Conservation (phyloP, 2,797 vertebrate species). For the Pangasius sanitwongsei region DNA sequence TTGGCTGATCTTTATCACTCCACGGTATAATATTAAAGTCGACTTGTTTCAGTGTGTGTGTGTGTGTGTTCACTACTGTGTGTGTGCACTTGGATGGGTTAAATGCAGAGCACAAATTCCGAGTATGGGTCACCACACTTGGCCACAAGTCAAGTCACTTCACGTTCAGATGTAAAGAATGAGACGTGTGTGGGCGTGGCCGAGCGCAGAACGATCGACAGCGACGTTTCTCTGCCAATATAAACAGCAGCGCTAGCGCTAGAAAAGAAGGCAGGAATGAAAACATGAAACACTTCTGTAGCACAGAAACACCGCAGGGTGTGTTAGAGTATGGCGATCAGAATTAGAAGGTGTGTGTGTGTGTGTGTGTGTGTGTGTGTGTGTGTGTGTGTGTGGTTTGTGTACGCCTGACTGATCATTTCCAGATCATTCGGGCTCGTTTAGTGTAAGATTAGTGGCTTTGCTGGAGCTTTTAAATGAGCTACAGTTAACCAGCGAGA, state of each 20-base stretch:
- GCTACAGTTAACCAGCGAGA: not conserved
- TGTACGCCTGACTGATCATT: constrained; percentile 3
- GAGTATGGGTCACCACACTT: too few relatives aligned
- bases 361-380: constrained; percentile 9
- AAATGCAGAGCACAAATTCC: too few relatives aligned
- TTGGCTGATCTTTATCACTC: not conserved
- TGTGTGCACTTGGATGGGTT: too few relatives aligned
- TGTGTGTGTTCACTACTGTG: too few relatives aligned
- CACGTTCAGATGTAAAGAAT: not conserved
- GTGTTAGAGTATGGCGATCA: not conserved
- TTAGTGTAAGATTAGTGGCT: not conserved
- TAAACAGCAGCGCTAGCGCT: not conserved
- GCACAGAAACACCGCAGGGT: not conserved
- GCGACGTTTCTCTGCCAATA: not conserved
- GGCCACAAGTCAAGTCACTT: too few relatives aligned
- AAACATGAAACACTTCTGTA: not conserved
- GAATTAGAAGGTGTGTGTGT: constrained; percentile 6
- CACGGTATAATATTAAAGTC: not conserved
- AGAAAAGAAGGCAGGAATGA: not conserved
- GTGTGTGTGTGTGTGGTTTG: not conserved
- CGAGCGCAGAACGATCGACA: not conserved
- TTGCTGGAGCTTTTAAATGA: not conserved
- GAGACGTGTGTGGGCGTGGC: not conserved
- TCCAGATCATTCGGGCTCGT: not conserved
- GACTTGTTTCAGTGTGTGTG: too few relatives aligned